These are phyloP conservation scores for Prosopocoilus inquinatus DNA, from an alignment of 2,888 invertebrate genomes.

Conservation along the genomic window DNA sequence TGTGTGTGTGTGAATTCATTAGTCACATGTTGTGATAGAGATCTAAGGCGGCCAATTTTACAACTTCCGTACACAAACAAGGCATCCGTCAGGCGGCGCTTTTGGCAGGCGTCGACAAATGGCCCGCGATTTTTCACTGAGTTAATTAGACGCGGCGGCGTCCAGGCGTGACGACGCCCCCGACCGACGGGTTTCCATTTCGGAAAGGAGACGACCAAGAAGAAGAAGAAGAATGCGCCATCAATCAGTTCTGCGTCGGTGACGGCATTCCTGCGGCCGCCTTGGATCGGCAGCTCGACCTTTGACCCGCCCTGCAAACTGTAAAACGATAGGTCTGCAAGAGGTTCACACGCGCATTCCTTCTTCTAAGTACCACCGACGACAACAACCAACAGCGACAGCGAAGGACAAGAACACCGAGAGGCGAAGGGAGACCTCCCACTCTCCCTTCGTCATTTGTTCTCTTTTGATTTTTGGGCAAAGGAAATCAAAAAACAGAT, in stretches of 20 bases:
- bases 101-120: conserved; percentile 33
- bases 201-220: no score
- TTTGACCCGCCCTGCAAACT: no score
- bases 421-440: no score
- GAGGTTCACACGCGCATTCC: neutral
- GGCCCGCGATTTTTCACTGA: conserved; percentile 42
- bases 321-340: no score
- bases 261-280: no score
- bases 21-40: conserved; percentile 1
- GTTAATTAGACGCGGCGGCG: conserved; percentile 41
- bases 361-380: neutral
- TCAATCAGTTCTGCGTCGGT: no score
- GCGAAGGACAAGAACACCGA: neutral
- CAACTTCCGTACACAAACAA: conserved; percentile 3
- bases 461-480: no score
- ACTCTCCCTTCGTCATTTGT: no score
- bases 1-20: conserved; percentile 1
- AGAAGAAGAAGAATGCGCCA: no score
- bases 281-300: no score
- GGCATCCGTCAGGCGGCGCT: conserved; percentile 6
- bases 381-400: neutral
- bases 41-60: conserved; percentile 4
- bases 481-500: no score
- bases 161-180: conserved; percentile 34
- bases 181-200: no score